Evolutionary conservation across 1,140 invertebrate genomes (phyloP), one percentile per base, ranked within the genome.

Genomic region (Drosophila orosa): DNA sequence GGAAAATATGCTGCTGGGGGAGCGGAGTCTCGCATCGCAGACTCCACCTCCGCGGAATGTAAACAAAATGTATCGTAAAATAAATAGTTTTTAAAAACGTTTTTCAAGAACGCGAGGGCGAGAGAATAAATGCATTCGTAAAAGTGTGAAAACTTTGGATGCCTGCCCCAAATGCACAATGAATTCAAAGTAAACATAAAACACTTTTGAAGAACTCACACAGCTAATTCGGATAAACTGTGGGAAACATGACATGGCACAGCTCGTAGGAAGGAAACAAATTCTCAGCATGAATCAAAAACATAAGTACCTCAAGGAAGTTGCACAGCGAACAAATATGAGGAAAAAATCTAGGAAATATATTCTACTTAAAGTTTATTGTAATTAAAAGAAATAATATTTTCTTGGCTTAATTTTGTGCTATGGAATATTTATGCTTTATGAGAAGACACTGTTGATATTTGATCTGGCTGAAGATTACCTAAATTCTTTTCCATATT

Each of bases 61-160:
- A 79, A 79, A 82, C 75, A 78, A 69, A 76, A 75, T 82, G 74
- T 78, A 78, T 82, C 75, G 75, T 82, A 86, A 82, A 86, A 86
- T 82, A 82, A 86, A 87, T 82, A 86, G 83, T 82, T 78, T 86
- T 82, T 45, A 65, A 82, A 82, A 66, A 60, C 66, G 63, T 78
- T 78, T 54, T 33, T 37, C 60, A 17, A 57, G 59, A 52, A 31
- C 47, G 27, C 39, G 22, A 61, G 65, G 62, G 45, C n/a, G 25
- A 25, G 37, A 54, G 45, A 47, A 65, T 35, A 25, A 24, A 31
- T 48, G 57, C 50, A 10, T 54, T 24, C 19, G 50, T 15, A 37
- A 52, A 50, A 56, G 72, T 65, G 50, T 58, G 59, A 54, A 63
- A 56, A 57, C 44, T 25, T 52, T 42, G 42, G 27, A 47, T 33